Evolutionary conservation across 2,797 vertebrate genomes (phyloP), one percentile per base, ranked within the genome.

Genomic region (Melanogrammus aeglefinus): DNA sequence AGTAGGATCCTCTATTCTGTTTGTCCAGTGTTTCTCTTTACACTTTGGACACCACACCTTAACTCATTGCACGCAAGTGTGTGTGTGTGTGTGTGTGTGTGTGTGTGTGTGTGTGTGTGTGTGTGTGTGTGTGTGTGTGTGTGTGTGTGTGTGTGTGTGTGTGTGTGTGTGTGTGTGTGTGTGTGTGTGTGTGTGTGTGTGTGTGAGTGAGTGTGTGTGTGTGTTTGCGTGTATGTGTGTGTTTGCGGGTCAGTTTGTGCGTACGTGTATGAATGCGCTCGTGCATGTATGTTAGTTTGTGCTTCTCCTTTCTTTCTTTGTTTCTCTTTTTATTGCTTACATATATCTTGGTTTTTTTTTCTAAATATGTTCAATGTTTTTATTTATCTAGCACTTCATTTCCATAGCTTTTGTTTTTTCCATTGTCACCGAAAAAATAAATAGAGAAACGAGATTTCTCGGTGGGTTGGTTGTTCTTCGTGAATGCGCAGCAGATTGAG

Each of bases 11-110:
- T 82, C 77, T 24, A 76, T 78, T 87, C 76, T 89, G 86, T 91
- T 91, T 91, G 85, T 78, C 74, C 6, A 87, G 74, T 16, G 82
- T 63, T 87, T 86, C 79, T 90, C 89, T 88, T 75, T 27, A 86
- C 85, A 84, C 91, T 92, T 92, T 92, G 91, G 86, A 89, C 91
- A 71, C 89, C 91, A 86, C 90, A 89, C 90, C 90, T 87, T 80
- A 88, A 85, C 84, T 69, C 31, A 29, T 18, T 75, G 31, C 31
- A 16, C 13, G 74, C 74, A 75, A 47, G 39, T 75, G 29, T 24
- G 8, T n/a, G 6, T 14, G 9, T 5, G 38, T 29, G 39, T 74
- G 73, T 69, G 75, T 76, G 75, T 63, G 21, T 63, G 57, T 63
- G 57, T 63, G 57, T 63, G 57, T 63, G 57, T 63, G 57, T 8